Conservation (phyloP, 2,888 invertebrate species). For the Romanomermis culicivorax region DNA sequence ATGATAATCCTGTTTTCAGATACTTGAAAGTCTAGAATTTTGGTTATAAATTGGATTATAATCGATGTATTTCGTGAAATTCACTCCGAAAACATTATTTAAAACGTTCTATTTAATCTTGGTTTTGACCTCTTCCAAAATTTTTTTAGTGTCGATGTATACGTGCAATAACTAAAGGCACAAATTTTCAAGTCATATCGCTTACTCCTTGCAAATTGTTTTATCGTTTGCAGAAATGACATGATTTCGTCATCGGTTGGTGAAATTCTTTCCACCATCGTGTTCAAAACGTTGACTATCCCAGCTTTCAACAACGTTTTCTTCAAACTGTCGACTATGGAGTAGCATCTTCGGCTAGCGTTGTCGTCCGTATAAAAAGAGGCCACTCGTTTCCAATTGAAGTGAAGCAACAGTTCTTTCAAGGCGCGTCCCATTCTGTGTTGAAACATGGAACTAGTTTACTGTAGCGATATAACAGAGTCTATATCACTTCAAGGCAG, state of each 20-base stretch:
- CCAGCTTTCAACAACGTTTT: background rate
- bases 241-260: background rate
- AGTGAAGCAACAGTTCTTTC: conserved; percentile 2
- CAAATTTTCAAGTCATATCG: too few species aligned
- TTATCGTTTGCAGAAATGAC: background rate
- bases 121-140: too few species aligned
- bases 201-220: background rate
- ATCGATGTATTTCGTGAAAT: too few species aligned
- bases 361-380: conserved; percentile 6
- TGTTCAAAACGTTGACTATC: background rate
- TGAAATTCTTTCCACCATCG: background rate
- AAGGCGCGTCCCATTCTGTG: conserved; percentile 8
- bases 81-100: too few species aligned
- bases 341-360: background rate
- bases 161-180: background rate
- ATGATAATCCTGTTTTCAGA: too few species aligned
- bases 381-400: conserved; percentile 8
- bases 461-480: too few species aligned
- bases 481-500: background rate
- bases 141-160: too few species aligned
- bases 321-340: background rate
- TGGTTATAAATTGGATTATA: too few species aligned
- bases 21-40: too few species aligned
- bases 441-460: background rate
- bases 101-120: too few species aligned